Evolutionary conservation across 2,113 vertebrate genomes (phyloP).

Genomic region (Peromyscus maniculatus): DNA sequence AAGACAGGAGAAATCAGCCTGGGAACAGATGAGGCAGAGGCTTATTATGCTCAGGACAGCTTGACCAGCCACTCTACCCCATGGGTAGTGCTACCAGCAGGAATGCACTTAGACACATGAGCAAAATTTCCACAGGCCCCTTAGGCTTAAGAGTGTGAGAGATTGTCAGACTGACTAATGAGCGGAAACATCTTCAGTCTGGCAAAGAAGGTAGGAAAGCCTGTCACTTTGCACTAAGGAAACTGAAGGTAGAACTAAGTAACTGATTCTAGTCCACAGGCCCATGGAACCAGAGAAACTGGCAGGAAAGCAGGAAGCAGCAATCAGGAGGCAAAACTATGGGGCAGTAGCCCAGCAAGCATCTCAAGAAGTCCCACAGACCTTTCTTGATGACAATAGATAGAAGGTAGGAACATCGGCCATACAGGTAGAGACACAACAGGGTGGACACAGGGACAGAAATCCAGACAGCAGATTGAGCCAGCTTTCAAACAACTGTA

Average conservation of each 20-base stretch:
- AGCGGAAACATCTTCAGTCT: neutral
- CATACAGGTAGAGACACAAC: neutral
- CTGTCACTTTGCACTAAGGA: neutral
- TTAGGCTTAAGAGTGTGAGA: neutral
- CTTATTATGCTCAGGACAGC: neutral
- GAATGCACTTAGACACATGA: neutral
- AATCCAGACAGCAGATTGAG: neutral
- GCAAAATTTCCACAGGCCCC: neutral
- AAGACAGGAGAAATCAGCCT: neutral
- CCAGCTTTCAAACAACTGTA: neutral
- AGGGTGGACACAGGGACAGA: neutral
- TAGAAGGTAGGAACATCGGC: neutral
- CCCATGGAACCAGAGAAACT: neutral
- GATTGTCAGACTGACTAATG: neutral
- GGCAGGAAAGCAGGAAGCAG: neutral
- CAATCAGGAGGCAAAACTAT: neutral
- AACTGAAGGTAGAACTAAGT: neutral
- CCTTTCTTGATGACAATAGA: neutral
- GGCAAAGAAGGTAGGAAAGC: accelerated
- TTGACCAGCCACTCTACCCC: neutral
- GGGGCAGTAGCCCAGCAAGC: neutral
- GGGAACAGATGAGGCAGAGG: neutral
- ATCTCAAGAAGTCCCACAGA: neutral
- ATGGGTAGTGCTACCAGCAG: too few species aligned
- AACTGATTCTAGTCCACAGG: neutral